Conservation (phyloP, 2,797 vertebrate species). For the Lophius americanus region DNA sequence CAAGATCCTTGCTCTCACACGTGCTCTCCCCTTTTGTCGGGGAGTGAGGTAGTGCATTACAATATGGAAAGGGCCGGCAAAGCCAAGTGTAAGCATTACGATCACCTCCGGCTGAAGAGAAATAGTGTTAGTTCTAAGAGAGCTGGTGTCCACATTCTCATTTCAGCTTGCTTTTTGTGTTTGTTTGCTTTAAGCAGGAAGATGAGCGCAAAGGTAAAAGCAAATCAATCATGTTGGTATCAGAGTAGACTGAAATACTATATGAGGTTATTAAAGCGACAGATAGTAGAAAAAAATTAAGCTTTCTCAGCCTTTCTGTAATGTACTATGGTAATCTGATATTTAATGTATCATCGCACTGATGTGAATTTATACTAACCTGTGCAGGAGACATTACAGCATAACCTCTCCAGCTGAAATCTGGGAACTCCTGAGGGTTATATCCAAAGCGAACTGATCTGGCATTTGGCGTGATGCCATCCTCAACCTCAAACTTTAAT, state of each 20-base stretch:
- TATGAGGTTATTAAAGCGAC: background rate
- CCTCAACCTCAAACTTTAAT: constrained; percentile 92
- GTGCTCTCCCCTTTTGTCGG: constrained; percentile 72
- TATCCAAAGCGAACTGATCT: constrained; percentile 88
- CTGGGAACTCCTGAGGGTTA: constrained; percentile 85
- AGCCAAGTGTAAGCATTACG: constrained; percentile 82
- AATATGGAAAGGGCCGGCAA: constrained; percentile 85
- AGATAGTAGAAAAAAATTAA: constrained; percentile 1
- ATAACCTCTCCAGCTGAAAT: constrained; percentile 94
- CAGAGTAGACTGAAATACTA: constrained; percentile 35
- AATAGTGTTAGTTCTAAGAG: constrained; percentile 76
- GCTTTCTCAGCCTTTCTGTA: background rate
- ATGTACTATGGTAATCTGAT: background rate
- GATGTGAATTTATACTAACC: constrained; percentile 73
- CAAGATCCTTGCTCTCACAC: constrained; percentile 81
- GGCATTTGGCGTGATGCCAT: constrained; percentile 83
- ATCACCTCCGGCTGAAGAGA: constrained; percentile 88
- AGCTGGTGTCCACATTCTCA: constrained; percentile 42
- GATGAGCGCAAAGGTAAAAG: constrained; percentile 47
- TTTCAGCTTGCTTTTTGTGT: constrained; percentile 17
- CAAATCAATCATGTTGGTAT: constrained; percentile 29
- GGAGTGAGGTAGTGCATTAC: constrained; percentile 82
- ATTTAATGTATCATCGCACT: background rate
- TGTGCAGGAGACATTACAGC: constrained; percentile 88
- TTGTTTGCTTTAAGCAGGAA: constrained; percentile 24